Percentiles rank a stretch among this genome's conserved stretches.
These are phyloP conservation scores for Probosciger aterrimus DNA, from an alignment of 2,113 vertebrate species.

Conservation along the genomic window DNA sequence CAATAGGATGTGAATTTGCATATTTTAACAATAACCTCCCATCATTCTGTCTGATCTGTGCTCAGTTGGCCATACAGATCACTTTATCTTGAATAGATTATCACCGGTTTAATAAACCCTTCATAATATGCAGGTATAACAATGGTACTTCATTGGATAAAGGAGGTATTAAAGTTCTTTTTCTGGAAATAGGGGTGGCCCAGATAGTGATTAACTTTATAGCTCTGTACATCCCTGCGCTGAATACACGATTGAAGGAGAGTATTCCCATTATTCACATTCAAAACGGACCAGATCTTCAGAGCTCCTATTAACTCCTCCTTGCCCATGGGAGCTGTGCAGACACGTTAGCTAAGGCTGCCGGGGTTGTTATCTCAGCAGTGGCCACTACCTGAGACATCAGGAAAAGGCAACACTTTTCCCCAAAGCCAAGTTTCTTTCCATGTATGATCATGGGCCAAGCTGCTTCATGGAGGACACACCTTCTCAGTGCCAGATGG, in stretches of 20 bases:
- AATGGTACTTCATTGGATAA: slow-evolving; percentile 74
- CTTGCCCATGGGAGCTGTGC: background rate
- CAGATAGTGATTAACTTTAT: slow-evolving; percentile 70
- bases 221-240: slow-evolving; percentile 66
- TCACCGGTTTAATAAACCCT: slow-evolving; percentile 79
- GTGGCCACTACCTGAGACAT: rapidly evolving
- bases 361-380: background rate
- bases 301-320: slow-evolving; percentile 41
- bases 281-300: slow-evolving; percentile 14
- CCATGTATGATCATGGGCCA: rapidly evolving
- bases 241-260: slow-evolving; percentile 73
- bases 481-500: background rate
- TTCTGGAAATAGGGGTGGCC: slow-evolving; percentile 69
- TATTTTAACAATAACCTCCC: slow-evolving; percentile 83
- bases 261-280: slow-evolving; percentile 63
- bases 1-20: slow-evolving; percentile 83
- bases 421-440: background rate
- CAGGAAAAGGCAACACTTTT: background rate
- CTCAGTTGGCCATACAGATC: slow-evolving; percentile 75
- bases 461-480: background rate
- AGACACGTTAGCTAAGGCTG: background rate
- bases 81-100: slow-evolving; percentile 79
- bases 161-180: slow-evolving; percentile 76
- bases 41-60: slow-evolving; percentile 76
- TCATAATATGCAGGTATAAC: slow-evolving; percentile 80